Base-by-base conservation (phyloP, 2,797 vertebrate species). In the Brachymystax lenok region DNA sequence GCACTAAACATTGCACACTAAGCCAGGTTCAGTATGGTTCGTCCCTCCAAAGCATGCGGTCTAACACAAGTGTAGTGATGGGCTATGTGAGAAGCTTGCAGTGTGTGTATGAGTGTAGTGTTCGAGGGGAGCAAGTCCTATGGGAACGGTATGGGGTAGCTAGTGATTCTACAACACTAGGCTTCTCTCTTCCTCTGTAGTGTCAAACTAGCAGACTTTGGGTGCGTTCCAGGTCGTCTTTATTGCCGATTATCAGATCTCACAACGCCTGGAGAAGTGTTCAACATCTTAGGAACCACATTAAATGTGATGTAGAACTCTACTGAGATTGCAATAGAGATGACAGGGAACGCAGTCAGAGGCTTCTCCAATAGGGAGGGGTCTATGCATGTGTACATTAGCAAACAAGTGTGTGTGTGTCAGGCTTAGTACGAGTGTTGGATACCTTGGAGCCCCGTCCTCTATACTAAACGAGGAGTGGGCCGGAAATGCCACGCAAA, bases 91-190 rank as follows among this genome's bases (percentile, higher is more conserved):
- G 69, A 81, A 79, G 82, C 74, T 33, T 68, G 69, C 70, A 27
- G 69, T 72, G 70, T 74, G 72, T 50, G 28, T 56, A 64, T 82
- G 56, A 77, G 74, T 68, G 86, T 88, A 79, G 85, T 81, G 84
- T 82, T 74, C 28, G 4, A 63, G 5, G 71, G 69, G 19, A 71
- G 71, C 79, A 72, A 78, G 6, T 51, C 66, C 19, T 59, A 21
- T 21, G 30, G 63, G 78, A 50, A 80, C 69, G n/a, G 69, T 40
- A 51, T 74, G 52, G n/a, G 73, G 27, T 71, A 68, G 69, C 35
- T 27, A 19, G 70, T 19, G 24, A 17, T 69, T 69, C 30, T 69
- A 35, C 67, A 68, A 19, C 28, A 69, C 30, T 1, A 17, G 24
- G 14, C 27, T 14, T 67, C 28, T 5, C 64, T 67, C 24, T 17